Evolutionary conservation across 2,797 vertebrate species (phyloP), one percentile per base, ranked within the genome.

Genomic region (Sebastes kiyomatsui): DNA sequence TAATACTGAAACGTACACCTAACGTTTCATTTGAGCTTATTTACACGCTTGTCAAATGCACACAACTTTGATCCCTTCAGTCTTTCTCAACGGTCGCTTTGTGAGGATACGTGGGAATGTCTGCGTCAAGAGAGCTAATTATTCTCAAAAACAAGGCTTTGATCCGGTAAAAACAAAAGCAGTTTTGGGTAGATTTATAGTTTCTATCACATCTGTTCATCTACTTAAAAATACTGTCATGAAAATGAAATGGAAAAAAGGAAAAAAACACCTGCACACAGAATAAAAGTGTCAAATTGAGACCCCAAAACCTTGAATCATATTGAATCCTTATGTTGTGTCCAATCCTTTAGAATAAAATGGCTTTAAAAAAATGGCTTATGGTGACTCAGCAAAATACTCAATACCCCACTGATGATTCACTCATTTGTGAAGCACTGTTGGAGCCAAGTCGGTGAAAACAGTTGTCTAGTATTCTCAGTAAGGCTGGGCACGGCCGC

Each of bases 341-440:
- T 82, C 14, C 22, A 32, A 66, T 72, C 32, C 18, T 76, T 80
- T 67, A 70, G 61, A 70, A 62, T 32, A 52, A n/a, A 83, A 87
- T 90, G 79, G 88, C 85, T 89, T 88, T 72, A 18, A 61, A 75
- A 59, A 75, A 88, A 92, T 90, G 86, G 85, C 87, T 89, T 85
- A 78, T 82, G 83, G 81, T 88, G 88, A 80, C 77, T 85, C 62
- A 79, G 73, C 28, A 54, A 84, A 84, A 82, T 49, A 70, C 82
- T 74, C 61, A 77, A 75, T 55, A 79, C 42, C 73, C 74, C 55
- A 66, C 69, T 76, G 64, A 79, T 73, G 74, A 86, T 67, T 84
- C 84, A 64, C 66, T 65, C 54, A 55, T 69, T 67, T 67, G 72
- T 70, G 74, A 87, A 88, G 79, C 64, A 54, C 70, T 52, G 70